Evolutionary conservation across 2,797 vertebrate genomes (phyloP), one percentile per base, ranked within the genome.

Genomic region (Etheostoma perlongum): DNA sequence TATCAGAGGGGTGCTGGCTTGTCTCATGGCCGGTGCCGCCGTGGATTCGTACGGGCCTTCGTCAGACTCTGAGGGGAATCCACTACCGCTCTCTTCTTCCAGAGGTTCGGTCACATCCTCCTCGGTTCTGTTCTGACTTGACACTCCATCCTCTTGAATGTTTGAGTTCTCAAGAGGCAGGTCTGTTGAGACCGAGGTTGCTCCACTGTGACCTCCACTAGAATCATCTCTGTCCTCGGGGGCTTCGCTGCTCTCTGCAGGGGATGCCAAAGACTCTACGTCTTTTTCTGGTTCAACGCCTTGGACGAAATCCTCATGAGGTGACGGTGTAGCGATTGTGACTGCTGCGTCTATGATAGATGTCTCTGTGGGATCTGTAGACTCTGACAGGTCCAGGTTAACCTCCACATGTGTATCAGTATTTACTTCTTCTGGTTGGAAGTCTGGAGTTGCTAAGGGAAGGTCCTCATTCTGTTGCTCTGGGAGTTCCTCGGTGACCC

Each of bases 1-100:
- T 91, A 95, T 91, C 69, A 96, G 84, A 62, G 95, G 95, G 57
- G 96, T 96, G n/a, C 93, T 96, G 27, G 95, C 79, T 14, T 95
- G 94, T 74, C 94, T 94, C 74, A 94, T 74, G 1, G 86, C 81
- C 0, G 96, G 94, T 1, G 54, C 79, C 0, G 93, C 91, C 0
- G 95, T 95, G 57, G 93, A 92, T 44, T 91, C 94, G 2, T 90
- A 86, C 0, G 93, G 87, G 4, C 84, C 81, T 1, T 82, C 81
- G 4, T 89, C 90, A 2, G 77, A 87, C 67, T 82, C 88, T 0
- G 94, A 83, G 57, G 90, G 80, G 2, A 91, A 89, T 66, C 88
- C 90, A 63, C 48, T 33, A 1, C 76, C 12, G 18, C 67, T 6
- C 6, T 1, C 61, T 0, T 83, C 89, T 1, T 92, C 94, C 15